Evolutionary conservation across 2,797 vertebrate species (phyloP).

Genomic region (Myiotriccus ornatus): DNA sequence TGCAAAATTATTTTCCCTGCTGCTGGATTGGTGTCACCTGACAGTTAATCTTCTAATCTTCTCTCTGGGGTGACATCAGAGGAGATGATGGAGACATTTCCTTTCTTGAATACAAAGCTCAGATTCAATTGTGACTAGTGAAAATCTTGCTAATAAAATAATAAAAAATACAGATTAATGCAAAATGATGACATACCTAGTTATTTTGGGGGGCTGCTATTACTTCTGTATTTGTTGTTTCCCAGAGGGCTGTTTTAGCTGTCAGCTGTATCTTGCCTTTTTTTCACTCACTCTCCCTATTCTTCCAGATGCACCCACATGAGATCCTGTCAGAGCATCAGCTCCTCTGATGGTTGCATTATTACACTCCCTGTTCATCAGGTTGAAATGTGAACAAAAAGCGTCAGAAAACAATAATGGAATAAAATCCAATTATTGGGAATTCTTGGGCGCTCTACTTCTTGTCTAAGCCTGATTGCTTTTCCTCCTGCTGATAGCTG

Average conservation of each 20-base stretch:
- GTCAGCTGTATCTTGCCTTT: background rate
- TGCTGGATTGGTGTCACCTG: background rate
- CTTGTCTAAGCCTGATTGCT: background rate
- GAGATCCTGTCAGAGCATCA: background rate
- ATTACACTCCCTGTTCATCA: background rate
- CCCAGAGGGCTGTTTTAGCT: background rate
- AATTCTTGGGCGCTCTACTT: background rate
- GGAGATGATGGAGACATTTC: constrained; percentile 5
- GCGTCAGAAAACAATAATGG: background rate
- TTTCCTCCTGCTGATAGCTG: background rate
- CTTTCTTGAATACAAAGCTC: constrained; percentile 12
- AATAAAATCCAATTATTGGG: background rate
- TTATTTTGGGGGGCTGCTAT: background rate
- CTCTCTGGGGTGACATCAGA: constrained; percentile 58
- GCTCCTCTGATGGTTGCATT: background rate
- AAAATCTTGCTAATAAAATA: background rate
- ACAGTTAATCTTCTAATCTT: constrained; percentile 62
- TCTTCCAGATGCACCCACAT: background rate
- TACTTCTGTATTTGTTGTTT: background rate
- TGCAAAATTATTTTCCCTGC: constrained; percentile 38
- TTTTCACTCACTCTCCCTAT: background rate
- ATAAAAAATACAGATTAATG: background rate
- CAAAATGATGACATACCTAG: background rate
- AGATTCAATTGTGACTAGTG: background rate
- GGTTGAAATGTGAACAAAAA: background rate